These are phyloP conservation scores for Camponotus fellah DNA, from an alignment of 2,888 invertebrate genomes.

Conservation along the genomic window DNA sequence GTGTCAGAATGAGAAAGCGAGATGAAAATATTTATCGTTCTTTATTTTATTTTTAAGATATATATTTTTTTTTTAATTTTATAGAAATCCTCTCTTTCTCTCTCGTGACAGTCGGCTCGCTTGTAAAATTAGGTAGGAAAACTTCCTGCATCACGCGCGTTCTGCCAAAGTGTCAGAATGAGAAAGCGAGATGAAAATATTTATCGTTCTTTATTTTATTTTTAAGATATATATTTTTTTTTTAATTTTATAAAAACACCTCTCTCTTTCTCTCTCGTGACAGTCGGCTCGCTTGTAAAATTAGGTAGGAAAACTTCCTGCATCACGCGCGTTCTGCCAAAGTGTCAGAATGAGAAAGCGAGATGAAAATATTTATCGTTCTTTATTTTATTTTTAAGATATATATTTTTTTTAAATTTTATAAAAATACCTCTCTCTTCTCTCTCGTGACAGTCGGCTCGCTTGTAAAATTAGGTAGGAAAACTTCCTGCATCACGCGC, in stretches of 20 bases:
- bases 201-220: background rate
- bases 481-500: background rate
- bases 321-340: background rate
- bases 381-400: no score
- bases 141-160: background rate
- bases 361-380: background rate
- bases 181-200: no score
- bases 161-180: slow-evolving; percentile 19
- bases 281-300: slow-evolving; percentile 8
- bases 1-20: slow-evolving; percentile 3
- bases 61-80: no score
- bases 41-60: no score
- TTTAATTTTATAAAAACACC: no score
- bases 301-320: background rate
- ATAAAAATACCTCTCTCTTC: no score
- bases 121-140: slow-evolving; percentile 9
- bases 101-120: background rate
- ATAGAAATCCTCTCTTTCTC: no score
- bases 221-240: background rate
- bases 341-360: slow-evolving; percentile 5
- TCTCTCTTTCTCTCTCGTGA: background rate
- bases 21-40: background rate
- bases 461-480: slow-evolving; percentile 4
- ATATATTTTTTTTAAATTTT: no score
- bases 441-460: background rate